phyloP scores from a whole-genome alignment of 2,888 invertebrate genomes.

The Eupeodes latifasciatus region DNA sequence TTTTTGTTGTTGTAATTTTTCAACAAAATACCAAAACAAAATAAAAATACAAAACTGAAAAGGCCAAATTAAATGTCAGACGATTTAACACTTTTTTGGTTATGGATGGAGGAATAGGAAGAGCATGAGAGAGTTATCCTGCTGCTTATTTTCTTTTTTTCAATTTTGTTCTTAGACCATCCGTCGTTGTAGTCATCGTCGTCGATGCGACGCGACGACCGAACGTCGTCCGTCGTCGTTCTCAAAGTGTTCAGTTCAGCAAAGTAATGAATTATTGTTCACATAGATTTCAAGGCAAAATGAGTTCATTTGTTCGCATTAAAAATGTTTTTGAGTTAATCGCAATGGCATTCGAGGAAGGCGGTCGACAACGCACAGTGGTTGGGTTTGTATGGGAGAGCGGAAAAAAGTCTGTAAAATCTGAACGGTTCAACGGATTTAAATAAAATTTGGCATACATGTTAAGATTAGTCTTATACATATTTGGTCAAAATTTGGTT shows the following conservation, averaged over 20 bases:
- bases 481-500: no score
- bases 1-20: conserved; percentile 27
- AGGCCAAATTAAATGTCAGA: conserved; percentile 71
- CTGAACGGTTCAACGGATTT: no score
- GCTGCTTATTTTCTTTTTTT: no score
- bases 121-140: no score
- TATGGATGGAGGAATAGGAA: neutral
- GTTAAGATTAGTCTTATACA: no score
- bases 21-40: neutral
- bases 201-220: no score
- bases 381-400: no score
- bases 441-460: no score
- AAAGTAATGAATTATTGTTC: conserved; percentile 66
- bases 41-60: conserved; percentile 39
- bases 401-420: no score
- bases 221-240: no score
- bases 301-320: conserved; percentile 70
- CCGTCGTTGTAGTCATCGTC: no score
- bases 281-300: conserved; percentile 43
- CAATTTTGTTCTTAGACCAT: no score
- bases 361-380: neutral
- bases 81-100: conserved; percentile 67
- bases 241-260: neutral
- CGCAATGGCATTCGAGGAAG: neutral
- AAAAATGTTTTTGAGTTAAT: conserved; percentile 52